Evolutionary conservation across 2,797 vertebrate genomes (phyloP).

Genomic region (Macropodus opercularis): DNA sequence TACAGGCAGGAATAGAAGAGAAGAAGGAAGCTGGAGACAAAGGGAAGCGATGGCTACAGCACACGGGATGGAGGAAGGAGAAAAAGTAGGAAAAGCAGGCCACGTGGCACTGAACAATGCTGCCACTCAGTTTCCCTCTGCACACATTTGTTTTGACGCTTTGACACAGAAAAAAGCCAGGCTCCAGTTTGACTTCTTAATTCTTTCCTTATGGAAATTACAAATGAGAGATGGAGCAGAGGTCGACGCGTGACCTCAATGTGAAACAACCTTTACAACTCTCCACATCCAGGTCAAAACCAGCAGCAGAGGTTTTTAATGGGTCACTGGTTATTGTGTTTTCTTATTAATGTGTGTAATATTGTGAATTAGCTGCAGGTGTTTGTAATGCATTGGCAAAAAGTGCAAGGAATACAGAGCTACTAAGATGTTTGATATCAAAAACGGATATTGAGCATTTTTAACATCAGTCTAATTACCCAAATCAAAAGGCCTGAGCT

Average conservation of each 20-base stretch:
- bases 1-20: neutral
- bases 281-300: constrained; percentile 4
- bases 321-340: constrained; percentile 2
- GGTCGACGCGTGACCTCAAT: neutral
- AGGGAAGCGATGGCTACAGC: constrained; percentile 43
- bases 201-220: too few relatives aligned
- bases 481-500: constrained; percentile 7
- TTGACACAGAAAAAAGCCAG: neutral
- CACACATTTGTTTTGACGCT: constrained; percentile 27
- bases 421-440: neutral
- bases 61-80: constrained; percentile 53
- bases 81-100: constrained; percentile 57
- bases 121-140: constrained; percentile 19
- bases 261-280: neutral
- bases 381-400: too few relatives aligned
- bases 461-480: constrained; percentile 3
- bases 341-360: neutral
- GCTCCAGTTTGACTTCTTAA: neutral
- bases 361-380: neutral
- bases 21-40: constrained; percentile 35
- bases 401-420: neutral
- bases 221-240: neutral
- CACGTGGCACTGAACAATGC: constrained; percentile 55
- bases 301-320: constrained; percentile 4
- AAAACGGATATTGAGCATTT: neutral